Base-by-base conservation (phyloP, 92 coral and sea anemone genomes). In the Heliopora coerulea region DNA sequence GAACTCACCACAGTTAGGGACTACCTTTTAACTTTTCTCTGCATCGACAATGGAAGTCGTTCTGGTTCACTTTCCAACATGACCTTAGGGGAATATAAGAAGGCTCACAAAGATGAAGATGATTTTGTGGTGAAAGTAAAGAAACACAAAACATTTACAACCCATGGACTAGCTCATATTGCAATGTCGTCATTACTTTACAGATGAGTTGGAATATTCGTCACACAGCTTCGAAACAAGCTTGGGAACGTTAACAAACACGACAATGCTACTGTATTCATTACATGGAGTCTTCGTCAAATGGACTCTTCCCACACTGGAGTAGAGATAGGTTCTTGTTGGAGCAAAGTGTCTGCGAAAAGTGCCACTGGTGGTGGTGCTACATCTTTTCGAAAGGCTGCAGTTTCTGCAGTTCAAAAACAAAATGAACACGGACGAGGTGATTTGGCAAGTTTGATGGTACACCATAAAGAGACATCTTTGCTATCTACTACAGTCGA, bases 401-500 rank as follows among this genome's bases (percentile, higher is more conserved):
- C 85, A 12, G 85, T 81, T 21, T 44, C 83, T 24, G 40, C 73
- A 37, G 64, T 74, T 50, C 85, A 85, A 64, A 56, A 81, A 35
- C 49, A 67, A 24, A 46, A 49, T 24, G 74, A 39, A 46, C 69
- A 54, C 23, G 66, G 59, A 46, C 59, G 83, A 32, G 74, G 70
- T 70, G 70, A 83, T 60, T 59, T 81, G 24, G 88, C 86, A 26
- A 81, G 83, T 56, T 73, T 85, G 54, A 85, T 82, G 89, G 89
- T 78, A 0, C 86, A 86, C 26, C 39, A 49, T 15, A 84, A 80
- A 72, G 59, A 49, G 28, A 80, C 88, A 28, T 85, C 88, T 39
- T 24, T 76, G 19, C 54, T 62, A 65, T 81, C 17, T 35, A 12
- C 60, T 69, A 13, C 62, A 62, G 17, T 72, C 80, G 40, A 80